phyloP scores from a whole-genome alignment of 2,113 vertebrate genomes.

The Phaetusa simplex region DNA sequence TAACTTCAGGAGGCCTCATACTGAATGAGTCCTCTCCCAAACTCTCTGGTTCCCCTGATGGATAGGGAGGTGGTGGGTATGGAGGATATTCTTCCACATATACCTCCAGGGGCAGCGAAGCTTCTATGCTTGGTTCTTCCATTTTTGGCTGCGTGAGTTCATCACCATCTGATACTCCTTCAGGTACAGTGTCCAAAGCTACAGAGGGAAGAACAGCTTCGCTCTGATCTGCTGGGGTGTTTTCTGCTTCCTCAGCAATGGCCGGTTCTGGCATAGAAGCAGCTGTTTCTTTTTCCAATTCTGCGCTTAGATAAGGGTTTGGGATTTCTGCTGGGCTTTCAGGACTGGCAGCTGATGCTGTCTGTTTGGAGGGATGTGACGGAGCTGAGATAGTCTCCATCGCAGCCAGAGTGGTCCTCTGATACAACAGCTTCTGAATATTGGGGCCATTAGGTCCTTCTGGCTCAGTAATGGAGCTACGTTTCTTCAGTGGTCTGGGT shows the following conservation, averaged over 20 bases:
- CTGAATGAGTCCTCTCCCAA: slow-evolving; percentile 84
- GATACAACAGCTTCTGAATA: slow-evolving; percentile 95
- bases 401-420: slow-evolving; percentile 94
- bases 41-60: slow-evolving; percentile 86
- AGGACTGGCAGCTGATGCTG: slow-evolving; percentile 15
- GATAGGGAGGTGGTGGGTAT: slow-evolving; percentile 95
- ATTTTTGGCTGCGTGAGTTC: background rate
- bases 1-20: slow-evolving; percentile 93
- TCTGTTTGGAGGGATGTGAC: slow-evolving; percentile 70
- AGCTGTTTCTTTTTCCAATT: slow-evolving; percentile 55
- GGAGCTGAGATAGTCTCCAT: slow-evolving; percentile 88
- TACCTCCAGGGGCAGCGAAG: slow-evolving; percentile 78
- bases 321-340: slow-evolving; percentile 70
- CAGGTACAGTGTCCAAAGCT: slow-evolving; percentile 76
- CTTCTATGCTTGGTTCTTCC: slow-evolving; percentile 62
- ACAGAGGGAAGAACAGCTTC: slow-evolving; percentile 70
- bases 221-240: slow-evolving; percentile 48
- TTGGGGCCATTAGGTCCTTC: slow-evolving; percentile 95
- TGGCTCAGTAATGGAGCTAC: slow-evolving; percentile 96
- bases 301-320: slow-evolving; percentile 68
- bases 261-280: slow-evolving; percentile 42
- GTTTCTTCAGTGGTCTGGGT: slow-evolving; percentile 92
- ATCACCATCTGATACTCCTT: slow-evolving; percentile 58
- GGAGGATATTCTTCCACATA: slow-evolving; percentile 95
- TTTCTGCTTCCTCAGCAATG: slow-evolving; percentile 61